phyloP scores from a whole-genome alignment of 2,888 invertebrate genomes.

The Slavum lentiscoides region DNA sequence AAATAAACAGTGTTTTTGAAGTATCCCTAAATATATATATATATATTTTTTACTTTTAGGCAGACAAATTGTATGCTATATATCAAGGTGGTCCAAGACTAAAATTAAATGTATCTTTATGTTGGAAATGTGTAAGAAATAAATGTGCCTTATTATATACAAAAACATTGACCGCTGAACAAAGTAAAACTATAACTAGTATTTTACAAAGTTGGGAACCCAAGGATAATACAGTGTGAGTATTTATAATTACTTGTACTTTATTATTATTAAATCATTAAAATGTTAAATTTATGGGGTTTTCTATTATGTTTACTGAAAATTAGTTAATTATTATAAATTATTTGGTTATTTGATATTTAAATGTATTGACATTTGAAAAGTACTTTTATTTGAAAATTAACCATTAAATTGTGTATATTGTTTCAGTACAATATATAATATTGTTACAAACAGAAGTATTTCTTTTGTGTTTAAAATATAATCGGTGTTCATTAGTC shows the following conservation, averaged over 20 bases:
- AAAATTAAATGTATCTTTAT: conserved; percentile 59
- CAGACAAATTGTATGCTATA: conserved; percentile 61
- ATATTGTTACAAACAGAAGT: too few species aligned
- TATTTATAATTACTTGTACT: background rate
- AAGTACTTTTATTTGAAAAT: background rate
- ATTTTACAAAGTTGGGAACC: conserved; percentile 35
- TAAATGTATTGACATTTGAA: too few species aligned
- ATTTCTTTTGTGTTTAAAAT: too few species aligned
- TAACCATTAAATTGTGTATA: background rate
- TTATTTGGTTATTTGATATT: too few species aligned
- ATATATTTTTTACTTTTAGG: conserved; percentile 57
- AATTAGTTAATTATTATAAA: too few species aligned
- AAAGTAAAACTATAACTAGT: conserved; percentile 61
- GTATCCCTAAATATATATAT: background rate
- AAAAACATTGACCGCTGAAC: conserved; percentile 62
- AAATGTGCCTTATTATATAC: conserved; percentile 62
- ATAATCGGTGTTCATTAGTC: too few species aligned
- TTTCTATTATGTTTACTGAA: too few species aligned
- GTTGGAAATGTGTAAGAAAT: conserved; percentile 62
- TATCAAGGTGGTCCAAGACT: conserved; percentile 63
- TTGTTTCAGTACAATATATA: too few species aligned
- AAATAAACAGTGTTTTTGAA: background rate
- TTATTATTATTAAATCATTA: background rate
- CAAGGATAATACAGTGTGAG: background rate
- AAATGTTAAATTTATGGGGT: background rate